Conservation (phyloP, 2,888 invertebrate species). For the Tuta absoluta region DNA sequence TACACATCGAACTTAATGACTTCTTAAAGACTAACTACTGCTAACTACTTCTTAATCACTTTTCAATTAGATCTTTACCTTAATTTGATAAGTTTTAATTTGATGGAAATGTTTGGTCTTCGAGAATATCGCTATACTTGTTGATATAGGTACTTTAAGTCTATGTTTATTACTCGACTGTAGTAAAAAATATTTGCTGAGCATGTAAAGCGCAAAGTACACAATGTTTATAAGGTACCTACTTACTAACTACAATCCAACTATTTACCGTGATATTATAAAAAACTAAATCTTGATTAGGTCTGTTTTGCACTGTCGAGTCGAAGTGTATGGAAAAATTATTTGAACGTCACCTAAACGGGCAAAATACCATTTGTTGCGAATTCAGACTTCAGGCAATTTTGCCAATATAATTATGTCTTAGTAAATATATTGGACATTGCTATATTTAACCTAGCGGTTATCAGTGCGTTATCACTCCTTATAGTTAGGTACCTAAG, state of each 20-base stretch:
- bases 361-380: no score
- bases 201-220: background rate
- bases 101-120: slow-evolving; percentile 8
- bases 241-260: no score
- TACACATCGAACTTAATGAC: slow-evolving; percentile 30
- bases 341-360: no score
- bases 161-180: background rate
- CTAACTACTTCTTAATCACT: slow-evolving; percentile 35
- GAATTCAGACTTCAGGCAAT: no score
- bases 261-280: no score
- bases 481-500: slow-evolving; percentile 36
- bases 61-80: slow-evolving; percentile 24
- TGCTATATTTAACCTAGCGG: slow-evolving; percentile 18
- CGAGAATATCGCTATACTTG: background rate
- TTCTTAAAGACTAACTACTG: slow-evolving; percentile 30
- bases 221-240: background rate
- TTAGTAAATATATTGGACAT: background rate
- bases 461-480: slow-evolving; percentile 46
- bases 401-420: background rate
- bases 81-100: slow-evolving; percentile 26
- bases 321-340: no score
- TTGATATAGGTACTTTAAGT: background rate
- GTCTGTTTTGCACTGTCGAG: no score
- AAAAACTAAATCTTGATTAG: no score
- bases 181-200: slow-evolving; percentile 4